Evolutionary conservation across 1,140 invertebrate genomes (phyloP).

Genomic region (Zaprionus africanus): DNA sequence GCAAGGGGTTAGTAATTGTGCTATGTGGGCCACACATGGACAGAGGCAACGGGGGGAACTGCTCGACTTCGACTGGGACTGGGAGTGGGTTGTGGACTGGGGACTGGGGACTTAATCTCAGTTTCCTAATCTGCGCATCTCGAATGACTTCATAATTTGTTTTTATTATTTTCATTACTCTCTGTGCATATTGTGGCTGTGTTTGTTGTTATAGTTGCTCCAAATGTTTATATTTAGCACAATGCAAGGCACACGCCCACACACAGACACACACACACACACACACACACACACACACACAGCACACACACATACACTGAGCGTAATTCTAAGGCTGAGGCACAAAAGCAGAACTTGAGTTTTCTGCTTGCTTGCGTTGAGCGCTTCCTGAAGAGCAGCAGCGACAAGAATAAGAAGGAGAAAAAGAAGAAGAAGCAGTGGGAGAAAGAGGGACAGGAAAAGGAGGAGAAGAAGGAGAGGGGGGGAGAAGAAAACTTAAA

Average conservation of each 20-base stretch:
- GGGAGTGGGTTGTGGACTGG: too few relatives aligned
- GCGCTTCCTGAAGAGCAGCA: constrained; percentile 59
- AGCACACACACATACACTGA: constrained; percentile 1
- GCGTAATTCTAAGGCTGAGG: constrained; percentile 16
- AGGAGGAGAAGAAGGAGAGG: neutral
- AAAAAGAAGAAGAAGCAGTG: neutral
- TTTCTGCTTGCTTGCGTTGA: constrained; percentile 67
- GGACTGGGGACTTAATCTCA: constrained; percentile 4
- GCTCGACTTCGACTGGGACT: constrained; percentile 7
- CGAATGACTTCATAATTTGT: constrained; percentile 48
- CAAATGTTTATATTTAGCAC: constrained; percentile 75
- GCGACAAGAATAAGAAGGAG: neutral
- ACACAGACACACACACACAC: constrained; percentile 26
- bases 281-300: constrained; percentile 25
- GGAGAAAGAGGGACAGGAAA: neutral
- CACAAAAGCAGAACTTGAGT: constrained; percentile 45
- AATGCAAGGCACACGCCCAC: constrained; percentile 49
- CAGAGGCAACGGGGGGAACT: neutral
- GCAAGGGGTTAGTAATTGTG: neutral
- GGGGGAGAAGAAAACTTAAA: neutral
- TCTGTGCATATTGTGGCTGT: constrained; percentile 12
- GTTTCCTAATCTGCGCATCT: constrained; percentile 44
- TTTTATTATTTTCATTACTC: constrained; percentile 28
- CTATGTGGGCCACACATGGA: constrained; percentile 3
- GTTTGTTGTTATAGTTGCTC: constrained; percentile 21